These are phyloP conservation scores for Drosophila tani DNA, from an alignment of 1,140 invertebrate genomes.

Conservation along the genomic window DNA sequence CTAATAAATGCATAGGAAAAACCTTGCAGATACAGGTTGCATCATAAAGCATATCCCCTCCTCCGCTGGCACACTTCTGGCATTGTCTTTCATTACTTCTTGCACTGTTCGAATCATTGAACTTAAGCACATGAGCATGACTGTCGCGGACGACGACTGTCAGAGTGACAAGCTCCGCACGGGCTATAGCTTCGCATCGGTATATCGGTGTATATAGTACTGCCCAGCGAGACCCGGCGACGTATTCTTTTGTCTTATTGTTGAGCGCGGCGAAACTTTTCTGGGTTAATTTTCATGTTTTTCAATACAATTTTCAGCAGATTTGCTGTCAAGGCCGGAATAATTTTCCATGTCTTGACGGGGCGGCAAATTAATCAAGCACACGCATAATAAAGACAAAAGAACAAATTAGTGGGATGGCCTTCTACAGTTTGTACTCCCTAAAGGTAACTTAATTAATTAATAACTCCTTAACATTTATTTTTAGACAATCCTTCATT, in stretches of 20 bases:
- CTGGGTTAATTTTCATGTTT: slow-evolving; percentile 68
- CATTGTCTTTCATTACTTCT: slow-evolving; percentile 46
- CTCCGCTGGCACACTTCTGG: slow-evolving; percentile 47
- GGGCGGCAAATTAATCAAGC: slow-evolving; percentile 58
- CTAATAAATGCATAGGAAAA: slow-evolving; percentile 62
- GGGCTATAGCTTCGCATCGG: background rate
- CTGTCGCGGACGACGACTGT: slow-evolving; percentile 40
- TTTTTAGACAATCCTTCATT: background rate
- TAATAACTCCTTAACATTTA: background rate
- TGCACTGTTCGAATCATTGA: slow-evolving; percentile 62
- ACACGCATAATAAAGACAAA: slow-evolving; percentile 58
- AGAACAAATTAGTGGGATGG: slow-evolving; percentile 40
- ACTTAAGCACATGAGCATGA: slow-evolving; percentile 61
- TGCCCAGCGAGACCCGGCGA: slow-evolving; percentile 30
- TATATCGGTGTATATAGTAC: slow-evolving; percentile 22
- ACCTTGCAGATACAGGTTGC: slow-evolving; percentile 50
- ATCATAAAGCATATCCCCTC: slow-evolving; percentile 39
- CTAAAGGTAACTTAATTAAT: background rate
- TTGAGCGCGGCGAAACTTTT: slow-evolving; percentile 52
- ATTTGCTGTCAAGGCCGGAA: slow-evolving; percentile 65
- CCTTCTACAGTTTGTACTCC: slow-evolving; percentile 27
- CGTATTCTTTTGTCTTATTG: slow-evolving; percentile 65
- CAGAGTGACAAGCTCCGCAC: slow-evolving; percentile 26
- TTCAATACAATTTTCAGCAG: slow-evolving; percentile 59
- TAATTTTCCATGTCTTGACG: slow-evolving; percentile 59